A percentile compares a stretch with the other conserved stretches of the same genome.
Conservation (phyloP, 1,140 invertebrate genomes). For the Neodiprion virginianus region DNA sequence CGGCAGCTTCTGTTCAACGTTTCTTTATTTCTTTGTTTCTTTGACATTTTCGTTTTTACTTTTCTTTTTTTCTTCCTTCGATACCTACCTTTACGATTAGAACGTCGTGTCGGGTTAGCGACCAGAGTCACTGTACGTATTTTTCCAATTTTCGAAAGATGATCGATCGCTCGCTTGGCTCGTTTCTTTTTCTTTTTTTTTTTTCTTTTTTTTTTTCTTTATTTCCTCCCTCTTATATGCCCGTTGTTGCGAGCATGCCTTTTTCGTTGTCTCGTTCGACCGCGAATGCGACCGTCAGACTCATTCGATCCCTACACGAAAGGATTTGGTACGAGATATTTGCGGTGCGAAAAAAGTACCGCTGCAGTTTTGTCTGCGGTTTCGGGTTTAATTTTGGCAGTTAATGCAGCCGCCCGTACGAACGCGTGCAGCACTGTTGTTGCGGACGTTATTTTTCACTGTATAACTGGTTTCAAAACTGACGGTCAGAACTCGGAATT, state of each 20-base stretch:
- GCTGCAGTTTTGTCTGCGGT: not conserved
- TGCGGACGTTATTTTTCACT: too few species aligned
- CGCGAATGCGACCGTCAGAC: not conserved
- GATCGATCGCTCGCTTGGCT: slow-evolving; percentile 26
- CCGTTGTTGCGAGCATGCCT: slow-evolving; percentile 9
- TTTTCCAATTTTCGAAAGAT: not conserved
- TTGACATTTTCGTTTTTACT: not conserved
- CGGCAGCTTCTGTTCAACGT: not conserved
- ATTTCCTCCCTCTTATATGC: not conserved
- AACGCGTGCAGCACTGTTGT: too few species aligned
- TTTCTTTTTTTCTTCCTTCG: too few species aligned
- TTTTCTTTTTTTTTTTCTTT: slow-evolving; percentile 7
- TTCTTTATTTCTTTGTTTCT: not conserved
- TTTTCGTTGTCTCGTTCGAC: not conserved
- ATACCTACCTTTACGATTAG: not conserved
- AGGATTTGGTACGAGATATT: not conserved
- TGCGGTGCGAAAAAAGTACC: not conserved
- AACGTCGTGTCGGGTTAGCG: too few species aligned
- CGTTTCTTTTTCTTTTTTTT: slow-evolving; percentile 11
- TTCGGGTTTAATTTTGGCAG: too few species aligned
- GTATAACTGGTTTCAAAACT: too few species aligned
- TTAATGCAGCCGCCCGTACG: too few species aligned
- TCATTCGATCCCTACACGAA: not conserved
- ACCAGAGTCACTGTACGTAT: too few species aligned
- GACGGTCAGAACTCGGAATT: too few species aligned